phyloP scores from a whole-genome alignment of 2,797 vertebrate genomes.

The Silurus aristotelis region DNA sequence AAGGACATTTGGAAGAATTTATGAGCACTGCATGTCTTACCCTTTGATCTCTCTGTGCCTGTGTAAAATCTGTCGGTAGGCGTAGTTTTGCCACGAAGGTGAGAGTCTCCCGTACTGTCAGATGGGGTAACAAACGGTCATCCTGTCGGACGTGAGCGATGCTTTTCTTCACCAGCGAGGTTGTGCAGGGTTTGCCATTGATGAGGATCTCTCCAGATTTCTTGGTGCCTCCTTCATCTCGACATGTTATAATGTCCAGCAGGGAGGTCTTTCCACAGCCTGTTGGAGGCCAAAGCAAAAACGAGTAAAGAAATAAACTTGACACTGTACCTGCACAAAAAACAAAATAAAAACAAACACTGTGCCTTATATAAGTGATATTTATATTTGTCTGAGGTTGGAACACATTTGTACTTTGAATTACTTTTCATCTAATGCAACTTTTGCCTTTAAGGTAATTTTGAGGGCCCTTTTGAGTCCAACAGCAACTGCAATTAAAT shows the following conservation, averaged over 20 bases:
- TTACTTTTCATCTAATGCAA: background rate
- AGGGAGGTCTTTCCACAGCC: conserved; percentile 89
- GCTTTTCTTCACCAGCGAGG: conserved; percentile 84
- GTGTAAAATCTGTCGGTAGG: conserved; percentile 85
- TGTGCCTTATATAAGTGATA: background rate
- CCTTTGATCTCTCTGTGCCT: conserved; percentile 86
- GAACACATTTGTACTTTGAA: too few species aligned
- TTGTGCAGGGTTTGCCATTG: conserved; percentile 82
- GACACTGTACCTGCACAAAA: background rate
- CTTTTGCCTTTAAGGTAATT: background rate
- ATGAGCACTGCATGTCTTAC: conserved; percentile 66
- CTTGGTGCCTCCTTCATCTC: conserved; percentile 81
- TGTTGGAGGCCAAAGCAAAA: conserved; percentile 55
- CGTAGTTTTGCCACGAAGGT: conserved; percentile 87
- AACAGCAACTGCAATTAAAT: background rate
- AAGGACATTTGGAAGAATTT: conserved; percentile 4
- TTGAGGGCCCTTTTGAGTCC: background rate
- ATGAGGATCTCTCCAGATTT: conserved; percentile 84
- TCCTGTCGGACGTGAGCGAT: conserved; percentile 91
- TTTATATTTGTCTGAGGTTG: background rate
- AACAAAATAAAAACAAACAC: too few species aligned
- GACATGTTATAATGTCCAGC: conserved; percentile 90
- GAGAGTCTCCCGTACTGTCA: conserved; percentile 91
- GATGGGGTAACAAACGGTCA: conserved; percentile 89
- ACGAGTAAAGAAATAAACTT: background rate